These are phyloP conservation scores for Oryctolagus cuniculus DNA, from an alignment of 2,113 vertebrate species.

Conservation along the genomic window DNA sequence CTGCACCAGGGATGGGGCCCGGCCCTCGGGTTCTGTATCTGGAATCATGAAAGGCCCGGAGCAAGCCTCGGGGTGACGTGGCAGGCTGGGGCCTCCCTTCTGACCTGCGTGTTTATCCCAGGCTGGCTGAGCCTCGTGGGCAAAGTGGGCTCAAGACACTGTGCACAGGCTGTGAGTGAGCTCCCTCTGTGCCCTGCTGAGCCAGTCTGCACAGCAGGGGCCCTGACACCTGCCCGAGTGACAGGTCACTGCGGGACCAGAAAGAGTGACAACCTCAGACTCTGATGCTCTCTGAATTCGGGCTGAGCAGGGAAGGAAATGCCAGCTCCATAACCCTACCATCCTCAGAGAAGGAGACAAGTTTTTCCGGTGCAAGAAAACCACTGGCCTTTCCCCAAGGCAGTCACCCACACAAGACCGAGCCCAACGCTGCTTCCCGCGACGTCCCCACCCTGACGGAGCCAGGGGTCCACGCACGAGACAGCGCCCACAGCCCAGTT, in stretches of 20 bases:
- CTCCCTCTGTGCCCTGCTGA: constrained; percentile 57
- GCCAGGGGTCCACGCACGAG: background rate
- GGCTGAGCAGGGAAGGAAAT: background rate
- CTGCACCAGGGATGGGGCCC: constrained; percentile 72
- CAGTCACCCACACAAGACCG: background rate
- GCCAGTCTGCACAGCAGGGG: constrained; percentile 51
- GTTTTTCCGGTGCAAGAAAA: background rate
- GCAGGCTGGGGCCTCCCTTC: constrained; percentile 76
- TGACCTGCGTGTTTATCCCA: constrained; percentile 74
- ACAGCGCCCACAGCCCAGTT: background rate
- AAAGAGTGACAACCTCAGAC: background rate
- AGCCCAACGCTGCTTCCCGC: background rate
- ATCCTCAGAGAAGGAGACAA: background rate
- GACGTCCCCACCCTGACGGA: fast-evolving
- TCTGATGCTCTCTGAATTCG: background rate
- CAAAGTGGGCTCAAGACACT: constrained; percentile 78
- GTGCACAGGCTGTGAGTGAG: constrained; percentile 66
- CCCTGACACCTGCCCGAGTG: constrained; percentile 59
- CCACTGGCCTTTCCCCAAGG: background rate
- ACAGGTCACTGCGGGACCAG: constrained; percentile 12
- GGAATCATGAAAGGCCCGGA: constrained; percentile 74
- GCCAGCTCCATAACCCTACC: background rate
- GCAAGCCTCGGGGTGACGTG: constrained; percentile 70
- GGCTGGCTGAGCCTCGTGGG: constrained; percentile 76
- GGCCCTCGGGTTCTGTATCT: constrained; percentile 82